Conservation (phyloP, 2,888 invertebrate genomes). For the Drosophila multiciliata region DNA sequence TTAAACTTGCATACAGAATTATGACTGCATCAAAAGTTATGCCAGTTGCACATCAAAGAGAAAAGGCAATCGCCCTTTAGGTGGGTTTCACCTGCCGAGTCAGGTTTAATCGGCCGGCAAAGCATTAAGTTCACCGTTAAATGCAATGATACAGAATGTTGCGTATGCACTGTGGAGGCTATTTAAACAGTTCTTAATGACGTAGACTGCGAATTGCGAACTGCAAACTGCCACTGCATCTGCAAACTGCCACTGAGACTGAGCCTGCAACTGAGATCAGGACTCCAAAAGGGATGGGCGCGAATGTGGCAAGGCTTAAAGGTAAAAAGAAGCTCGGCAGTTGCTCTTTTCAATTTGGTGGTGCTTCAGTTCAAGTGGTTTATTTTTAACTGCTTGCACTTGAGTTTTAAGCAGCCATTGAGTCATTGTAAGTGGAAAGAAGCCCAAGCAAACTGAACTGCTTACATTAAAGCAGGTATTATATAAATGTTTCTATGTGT, state of each 20-base stretch:
- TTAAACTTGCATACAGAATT: constrained; percentile 63
- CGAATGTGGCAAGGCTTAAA: background rate
- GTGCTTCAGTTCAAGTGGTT: constrained; percentile 29
- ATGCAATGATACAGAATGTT: constrained; percentile 37
- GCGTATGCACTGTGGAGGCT: constrained; percentile 47
- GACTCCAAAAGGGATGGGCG: constrained; percentile 2
- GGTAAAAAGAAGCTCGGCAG: constrained; percentile 6
- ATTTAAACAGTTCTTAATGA: constrained; percentile 72
- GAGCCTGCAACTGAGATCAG: background rate
- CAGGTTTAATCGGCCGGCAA: background rate
- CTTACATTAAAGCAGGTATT: background rate
- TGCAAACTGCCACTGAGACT: background rate
- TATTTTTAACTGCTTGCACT: constrained; percentile 46
- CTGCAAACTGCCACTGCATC: background rate
- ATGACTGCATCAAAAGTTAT: constrained; percentile 40
- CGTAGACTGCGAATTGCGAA: constrained; percentile 18
- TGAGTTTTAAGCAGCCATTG: constrained; percentile 43
- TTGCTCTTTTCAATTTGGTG: constrained; percentile 54
- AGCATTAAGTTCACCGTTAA: constrained; percentile 42
- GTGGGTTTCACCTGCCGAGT: constrained; percentile 7
- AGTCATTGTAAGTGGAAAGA: constrained; percentile 32
- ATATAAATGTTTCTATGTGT: background rate
- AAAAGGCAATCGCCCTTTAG: constrained; percentile 16
- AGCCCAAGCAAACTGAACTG: constrained; percentile 21
- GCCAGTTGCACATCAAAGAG: constrained; percentile 20